Base-by-base conservation (phyloP, 2,113 vertebrate species). In the Alaudala cheleensis region DNA sequence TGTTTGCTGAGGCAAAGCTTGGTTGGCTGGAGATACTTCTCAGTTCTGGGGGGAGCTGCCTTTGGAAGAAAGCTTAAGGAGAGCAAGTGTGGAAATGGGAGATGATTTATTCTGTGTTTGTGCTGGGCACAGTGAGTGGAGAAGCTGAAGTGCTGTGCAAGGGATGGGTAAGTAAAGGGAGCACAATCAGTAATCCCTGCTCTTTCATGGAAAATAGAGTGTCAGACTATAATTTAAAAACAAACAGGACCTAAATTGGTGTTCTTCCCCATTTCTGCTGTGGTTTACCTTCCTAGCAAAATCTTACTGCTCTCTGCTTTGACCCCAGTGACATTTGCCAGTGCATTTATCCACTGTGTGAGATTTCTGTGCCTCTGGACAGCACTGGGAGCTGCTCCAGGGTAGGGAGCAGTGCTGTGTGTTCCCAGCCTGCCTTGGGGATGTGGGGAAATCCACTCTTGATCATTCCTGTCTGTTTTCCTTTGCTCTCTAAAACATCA, bases 381-480 rank as follows among this genome's bases (percentile, higher is more conserved):
- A 12, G 0, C 0, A 0, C 15, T 0, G 1, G 29, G 40, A 49
- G 34, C 45, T 51, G 45, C 50, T 28, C 33, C 0, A 0, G 20
- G 20, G 23, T 28, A 19, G 26, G 0, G 11, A 49, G 62, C 1
- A 4, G 9, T 34, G 53, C 47, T 7, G 4, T 44, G 89, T 56
- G n/a, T 12, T 64, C 53, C 31, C 42, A 62, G n/a, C 47, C 49
- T 89, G 53, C 34, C 26, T 14, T 39, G 37, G 64, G 13, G 11
- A 11, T 64, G 18, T 6, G 3, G 14, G 47, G 21, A 91, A 58
- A 86, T 40, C 62, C 17, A 24, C 34, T 23, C 67, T 25, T 31
- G 7, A 16, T 9, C 9, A 12, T 37, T 58, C 47, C 50, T 6
- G 0, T 40, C 51, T 54, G 13, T 31, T 92, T 53, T 61, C 64